These are phyloP conservation scores for Amiota communis DNA, from an alignment of 2,888 invertebrate species.

Conservation along the genomic window DNA sequence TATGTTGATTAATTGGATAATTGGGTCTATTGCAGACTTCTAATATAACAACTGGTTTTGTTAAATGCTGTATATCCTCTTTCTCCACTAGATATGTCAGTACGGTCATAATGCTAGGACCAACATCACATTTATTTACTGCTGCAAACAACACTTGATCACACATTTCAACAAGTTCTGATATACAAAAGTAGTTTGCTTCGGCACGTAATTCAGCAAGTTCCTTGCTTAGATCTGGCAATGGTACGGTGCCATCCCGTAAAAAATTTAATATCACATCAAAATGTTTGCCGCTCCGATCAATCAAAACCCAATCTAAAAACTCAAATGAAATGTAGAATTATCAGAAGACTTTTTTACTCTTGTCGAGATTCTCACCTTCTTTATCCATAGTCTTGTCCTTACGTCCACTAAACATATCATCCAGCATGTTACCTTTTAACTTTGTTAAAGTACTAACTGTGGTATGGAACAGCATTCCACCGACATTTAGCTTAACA, in stretches of 20 bases:
- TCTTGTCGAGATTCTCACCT: too few species aligned
- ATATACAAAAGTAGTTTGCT: conserved; percentile 96
- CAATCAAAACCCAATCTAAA: conserved; percentile 97
- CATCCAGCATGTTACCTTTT: conserved; percentile 94
- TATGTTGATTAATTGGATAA: too few species aligned
- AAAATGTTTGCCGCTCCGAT: conserved; percentile 97
- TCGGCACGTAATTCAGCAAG: conserved; percentile 93
- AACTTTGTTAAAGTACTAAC: conserved; percentile 98
- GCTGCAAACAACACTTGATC: conserved; percentile 66
- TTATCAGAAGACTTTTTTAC: too few species aligned
- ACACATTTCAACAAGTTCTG: conserved; percentile 89
- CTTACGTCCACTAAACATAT: conserved; percentile 99
- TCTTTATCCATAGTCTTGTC: conserved; percentile 98
- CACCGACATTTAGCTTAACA: conserved; percentile 98
- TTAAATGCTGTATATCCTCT: too few species aligned
- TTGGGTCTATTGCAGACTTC: too few species aligned
- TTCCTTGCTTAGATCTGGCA: conserved; percentile 93
- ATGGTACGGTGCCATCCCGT: conserved; percentile 91
- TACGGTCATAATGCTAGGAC: too few species aligned
- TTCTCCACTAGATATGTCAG: too few species aligned
- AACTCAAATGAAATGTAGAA: too few species aligned
- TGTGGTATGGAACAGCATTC: conserved; percentile 95
- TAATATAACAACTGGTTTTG: too few species aligned
- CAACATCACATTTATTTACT: too few species aligned
- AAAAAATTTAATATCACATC: conserved; percentile 95